phyloP scores from a whole-genome alignment of 2,113 vertebrate genomes.

The Hippopotamus amphibius region DNA sequence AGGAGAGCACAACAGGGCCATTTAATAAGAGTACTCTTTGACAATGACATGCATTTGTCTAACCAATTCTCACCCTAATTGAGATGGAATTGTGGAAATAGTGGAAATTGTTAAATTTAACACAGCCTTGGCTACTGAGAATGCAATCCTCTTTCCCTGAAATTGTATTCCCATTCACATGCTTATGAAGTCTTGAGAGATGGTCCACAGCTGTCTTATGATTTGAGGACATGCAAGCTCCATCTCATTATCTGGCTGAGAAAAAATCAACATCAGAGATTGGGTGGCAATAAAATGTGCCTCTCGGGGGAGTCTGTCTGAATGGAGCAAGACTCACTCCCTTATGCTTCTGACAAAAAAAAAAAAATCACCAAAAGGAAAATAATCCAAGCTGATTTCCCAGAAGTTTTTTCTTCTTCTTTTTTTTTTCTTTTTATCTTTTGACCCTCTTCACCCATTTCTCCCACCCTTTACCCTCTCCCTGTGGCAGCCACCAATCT shows the following conservation, averaged over 20 bases:
- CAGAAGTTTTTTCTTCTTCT: not conserved
- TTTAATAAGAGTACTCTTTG: constrained; percentile 7
- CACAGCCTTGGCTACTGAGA: not conserved
- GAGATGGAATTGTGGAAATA: not conserved
- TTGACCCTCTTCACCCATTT: not conserved
- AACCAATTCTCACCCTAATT: not conserved
- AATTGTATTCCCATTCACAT: not conserved
- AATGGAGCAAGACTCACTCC: not conserved
- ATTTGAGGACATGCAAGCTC: constrained; percentile 13
- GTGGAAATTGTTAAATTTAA: not conserved
- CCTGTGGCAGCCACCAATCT: not conserved
- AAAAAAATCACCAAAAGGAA: constrained; percentile 21
- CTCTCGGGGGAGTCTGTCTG: constrained; percentile 21
- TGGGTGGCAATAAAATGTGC: not conserved
- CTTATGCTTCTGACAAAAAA: constrained; percentile 40
- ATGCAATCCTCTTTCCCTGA: not conserved
- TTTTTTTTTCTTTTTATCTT: not conserved
- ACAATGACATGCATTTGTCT: not conserved
- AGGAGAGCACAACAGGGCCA: not conserved
- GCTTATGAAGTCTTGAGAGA: not conserved
- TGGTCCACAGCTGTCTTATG: constrained; percentile 42
- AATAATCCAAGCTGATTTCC: constrained; percentile 36
- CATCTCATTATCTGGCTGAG: constrained; percentile 52
- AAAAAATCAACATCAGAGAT: constrained; percentile 50
- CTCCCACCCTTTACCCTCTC: not conserved